These are phyloP conservation scores for Anaspis maculata DNA, from an alignment of 2,888 invertebrate species.

Conservation along the genomic window DNA sequence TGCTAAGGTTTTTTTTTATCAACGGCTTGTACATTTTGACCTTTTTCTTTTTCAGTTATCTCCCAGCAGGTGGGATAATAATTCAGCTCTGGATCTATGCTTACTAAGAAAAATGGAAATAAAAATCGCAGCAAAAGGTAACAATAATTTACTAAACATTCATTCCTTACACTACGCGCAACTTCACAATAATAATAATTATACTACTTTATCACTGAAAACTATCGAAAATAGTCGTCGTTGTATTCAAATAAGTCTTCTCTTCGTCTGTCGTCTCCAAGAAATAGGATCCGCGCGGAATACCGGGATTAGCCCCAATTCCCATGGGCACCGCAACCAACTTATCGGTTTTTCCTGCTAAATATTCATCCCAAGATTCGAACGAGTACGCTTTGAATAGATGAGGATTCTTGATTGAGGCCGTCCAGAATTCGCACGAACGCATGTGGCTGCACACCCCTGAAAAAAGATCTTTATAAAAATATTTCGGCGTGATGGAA, in stretches of 20 bases:
- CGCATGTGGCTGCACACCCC: conserved; percentile 34
- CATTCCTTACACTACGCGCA: no score
- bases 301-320: conserved; percentile 27
- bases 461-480: conserved; percentile 15
- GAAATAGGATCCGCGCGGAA: conserved; percentile 32
- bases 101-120: no score
- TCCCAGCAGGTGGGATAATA: no score
- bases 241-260: conserved; percentile 19
- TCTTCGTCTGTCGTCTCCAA: conserved; percentile 22
- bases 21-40: no score
- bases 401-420: conserved; percentile 31
- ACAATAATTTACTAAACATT: no score
- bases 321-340: conserved; percentile 31
- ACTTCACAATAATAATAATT: no score
- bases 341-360: conserved; percentile 16
- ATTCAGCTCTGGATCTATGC: no score
- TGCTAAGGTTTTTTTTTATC: no score
- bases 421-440: conserved; percentile 34
- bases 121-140: no score
- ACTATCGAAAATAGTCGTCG: conserved; percentile 24
- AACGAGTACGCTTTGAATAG: conserved; percentile 32
- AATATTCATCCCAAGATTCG: conserved; percentile 26
- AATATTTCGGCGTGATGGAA: no score
- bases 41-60: no score
- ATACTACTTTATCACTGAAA: conserved; percentile 5